Percentiles rank a stretch among this genome's conserved stretches.
Conservation (phyloP, 2,113 vertebrate species). For the Phaethornis superciliosus region DNA sequence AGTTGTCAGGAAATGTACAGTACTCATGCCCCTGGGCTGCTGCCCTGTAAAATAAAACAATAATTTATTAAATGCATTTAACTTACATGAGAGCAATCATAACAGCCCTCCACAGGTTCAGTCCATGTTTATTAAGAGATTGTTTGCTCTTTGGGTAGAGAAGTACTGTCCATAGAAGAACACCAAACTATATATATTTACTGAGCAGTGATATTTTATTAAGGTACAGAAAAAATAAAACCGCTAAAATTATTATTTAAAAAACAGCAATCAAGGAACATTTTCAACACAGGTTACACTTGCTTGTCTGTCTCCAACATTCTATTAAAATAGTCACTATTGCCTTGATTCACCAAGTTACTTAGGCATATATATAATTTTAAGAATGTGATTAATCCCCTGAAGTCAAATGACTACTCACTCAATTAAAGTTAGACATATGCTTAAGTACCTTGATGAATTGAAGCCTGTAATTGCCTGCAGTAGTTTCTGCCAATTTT, state of each 20-base stretch:
- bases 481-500: conserved; percentile 53
- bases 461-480: conserved; percentile 37
- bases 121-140: neutral
- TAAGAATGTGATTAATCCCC: conserved; percentile 19
- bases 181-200: neutral
- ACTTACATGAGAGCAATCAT: neutral
- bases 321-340: neutral
- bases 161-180: neutral
- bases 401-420: conserved; percentile 42
- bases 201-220: neutral
- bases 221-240: neutral
- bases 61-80: conserved; percentile 25
- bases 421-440: conserved; percentile 43
- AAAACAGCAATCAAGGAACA: neutral
- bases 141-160: neutral
- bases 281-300: neutral
- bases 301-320: neutral
- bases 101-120: neutral
- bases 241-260: neutral
- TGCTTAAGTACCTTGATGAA: conserved; percentile 47
- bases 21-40: conserved; percentile 13
- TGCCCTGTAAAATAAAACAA: conserved; percentile 25
- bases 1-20: conserved; percentile 47
- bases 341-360: conserved; percentile 21
- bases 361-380: conserved; percentile 30